A percentile compares a stretch with the other conserved stretches of the same genome.
Evolutionary conservation across 2,113 vertebrate species (phyloP).

Genomic region (Oreotrochilus melanogaster): DNA sequence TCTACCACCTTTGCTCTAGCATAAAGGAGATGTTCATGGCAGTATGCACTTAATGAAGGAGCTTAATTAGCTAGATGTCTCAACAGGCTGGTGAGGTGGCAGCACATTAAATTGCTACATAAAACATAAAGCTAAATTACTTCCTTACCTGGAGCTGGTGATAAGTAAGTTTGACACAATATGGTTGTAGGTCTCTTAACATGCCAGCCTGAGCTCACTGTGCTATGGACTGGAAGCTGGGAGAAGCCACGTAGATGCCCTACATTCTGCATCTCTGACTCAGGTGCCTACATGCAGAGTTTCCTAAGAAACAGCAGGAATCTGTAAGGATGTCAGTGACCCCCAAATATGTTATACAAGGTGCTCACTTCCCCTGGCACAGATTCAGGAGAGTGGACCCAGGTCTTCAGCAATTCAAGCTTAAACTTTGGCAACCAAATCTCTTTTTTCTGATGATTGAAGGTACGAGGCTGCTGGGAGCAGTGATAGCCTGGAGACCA

Average conservation of each 20-base stretch:
- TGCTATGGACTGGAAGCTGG: not conserved
- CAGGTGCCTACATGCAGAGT: not conserved
- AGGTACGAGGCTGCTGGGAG: not conserved
- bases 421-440: not conserved
- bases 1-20: constrained; percentile 54
- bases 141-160: constrained; percentile 21
- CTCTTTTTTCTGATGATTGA: not conserved
- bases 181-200: not conserved
- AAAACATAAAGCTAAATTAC: constrained; percentile 8
- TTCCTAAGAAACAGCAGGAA: not conserved
- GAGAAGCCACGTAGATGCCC: not conserved
- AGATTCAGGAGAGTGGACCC: not conserved
- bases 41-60: constrained; percentile 60
- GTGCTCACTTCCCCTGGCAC: not conserved
- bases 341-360: not conserved
- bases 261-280: not conserved
- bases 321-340: not conserved
- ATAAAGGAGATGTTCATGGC: not conserved
- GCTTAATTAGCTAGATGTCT: constrained; percentile 73
- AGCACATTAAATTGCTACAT: constrained; percentile 38
- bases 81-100: constrained; percentile 57
- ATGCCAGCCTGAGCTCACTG: not conserved
- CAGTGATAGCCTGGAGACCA: not conserved
- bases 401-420: not conserved
- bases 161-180: not conserved